Conservation (phyloP, 2,797 vertebrate genomes). For the Gymnoscopelus braueri region DNA sequence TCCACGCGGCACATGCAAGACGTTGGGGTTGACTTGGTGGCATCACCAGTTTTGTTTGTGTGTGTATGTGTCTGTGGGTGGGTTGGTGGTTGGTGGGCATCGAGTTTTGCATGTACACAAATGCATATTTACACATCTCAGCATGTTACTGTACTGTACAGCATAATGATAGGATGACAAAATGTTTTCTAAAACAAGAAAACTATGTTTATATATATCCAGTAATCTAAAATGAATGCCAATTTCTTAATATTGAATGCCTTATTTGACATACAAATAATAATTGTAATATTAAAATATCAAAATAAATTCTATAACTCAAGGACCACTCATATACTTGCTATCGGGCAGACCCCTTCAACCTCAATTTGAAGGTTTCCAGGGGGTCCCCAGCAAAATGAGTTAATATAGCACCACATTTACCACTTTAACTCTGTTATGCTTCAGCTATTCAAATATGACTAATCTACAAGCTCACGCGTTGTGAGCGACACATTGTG, state of each 20-base stretch:
- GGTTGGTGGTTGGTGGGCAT: conserved; percentile 15
- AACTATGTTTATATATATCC: no score
- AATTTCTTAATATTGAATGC: conserved; percentile 41
- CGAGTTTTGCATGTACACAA: conserved; percentile 2
- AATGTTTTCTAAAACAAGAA: conserved; percentile 22
- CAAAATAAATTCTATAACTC: no score
- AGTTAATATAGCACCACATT: no score
- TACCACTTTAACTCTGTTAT: no score
- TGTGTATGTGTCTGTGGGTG: conserved; percentile 3
- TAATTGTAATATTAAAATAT: no score
- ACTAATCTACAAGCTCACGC: no score
- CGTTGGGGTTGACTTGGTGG: conserved; percentile 32
- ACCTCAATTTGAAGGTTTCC: no score
- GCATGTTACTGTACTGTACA: conserved; percentile 7
- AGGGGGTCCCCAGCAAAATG: no score
- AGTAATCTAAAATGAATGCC: conserved; percentile 36
- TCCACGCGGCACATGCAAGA: conserved; percentile 43
- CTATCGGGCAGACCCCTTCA: no score
- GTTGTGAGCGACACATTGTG: no score
- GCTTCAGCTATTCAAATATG: no score
- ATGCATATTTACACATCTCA: neutral
- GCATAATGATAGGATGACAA: conserved; percentile 16
- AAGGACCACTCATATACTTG: no score
- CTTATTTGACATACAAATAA: neutral
- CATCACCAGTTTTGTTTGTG: conserved; percentile 5